Conservation (phyloP, 1,140 invertebrate species). For the Drosophila varians region DNA sequence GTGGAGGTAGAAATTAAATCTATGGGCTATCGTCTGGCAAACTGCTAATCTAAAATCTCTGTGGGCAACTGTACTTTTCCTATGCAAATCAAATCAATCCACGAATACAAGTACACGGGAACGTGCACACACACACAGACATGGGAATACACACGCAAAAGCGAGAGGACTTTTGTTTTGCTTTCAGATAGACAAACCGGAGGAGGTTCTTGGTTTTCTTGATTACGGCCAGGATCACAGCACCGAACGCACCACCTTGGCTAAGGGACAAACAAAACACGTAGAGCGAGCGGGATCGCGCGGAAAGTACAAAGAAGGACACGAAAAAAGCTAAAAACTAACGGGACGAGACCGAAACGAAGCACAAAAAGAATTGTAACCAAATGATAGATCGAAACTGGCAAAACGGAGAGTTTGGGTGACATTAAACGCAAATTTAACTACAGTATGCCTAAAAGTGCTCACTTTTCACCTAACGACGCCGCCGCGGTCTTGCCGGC, state of each 20-base stretch:
- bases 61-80: no score
- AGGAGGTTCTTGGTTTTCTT: background rate
- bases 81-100: no score
- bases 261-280: slow-evolving; percentile 12
- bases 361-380: slow-evolving; percentile 2
- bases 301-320: slow-evolving; percentile 29
- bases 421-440: slow-evolving; percentile 27
- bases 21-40: no score
- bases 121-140: background rate
- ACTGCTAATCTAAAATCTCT: no score
- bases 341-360: slow-evolving; percentile 26
- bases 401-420: background rate
- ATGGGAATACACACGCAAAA: no score
- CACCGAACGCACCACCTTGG: background rate
- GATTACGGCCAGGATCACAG: background rate
- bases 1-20: no score
- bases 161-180: background rate
- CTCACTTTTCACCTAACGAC: no score
- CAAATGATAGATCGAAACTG: slow-evolving; percentile 8
- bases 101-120: no score
- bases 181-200: background rate
- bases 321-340: slow-evolving; percentile 38
- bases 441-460: no score
- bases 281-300: slow-evolving; percentile 11
- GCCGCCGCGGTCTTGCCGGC: background rate